phyloP scores from a whole-genome alignment of 2,888 invertebrate genomes.

The Endomychus coccineus region DNA sequence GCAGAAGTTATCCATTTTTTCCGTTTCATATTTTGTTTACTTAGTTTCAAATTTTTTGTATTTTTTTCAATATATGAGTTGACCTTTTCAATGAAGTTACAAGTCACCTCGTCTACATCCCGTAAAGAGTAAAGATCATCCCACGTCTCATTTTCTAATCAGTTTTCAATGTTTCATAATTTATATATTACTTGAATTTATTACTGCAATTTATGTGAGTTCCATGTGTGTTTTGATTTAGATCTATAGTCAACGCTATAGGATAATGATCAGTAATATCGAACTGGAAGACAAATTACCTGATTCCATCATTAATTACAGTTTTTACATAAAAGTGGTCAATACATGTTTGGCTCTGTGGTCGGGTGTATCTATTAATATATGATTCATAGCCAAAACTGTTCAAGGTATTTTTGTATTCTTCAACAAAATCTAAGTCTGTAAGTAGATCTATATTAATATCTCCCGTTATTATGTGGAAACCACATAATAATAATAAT shows the following conservation, averaged over 20 bases:
- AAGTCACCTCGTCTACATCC: constrained; percentile 1
- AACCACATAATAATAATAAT: too few species aligned
- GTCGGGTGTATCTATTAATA: not conserved
- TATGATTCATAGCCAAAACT: constrained; percentile 5
- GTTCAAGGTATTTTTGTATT: constrained; percentile 5
- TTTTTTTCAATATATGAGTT: not conserved
- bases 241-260: constrained; percentile 1
- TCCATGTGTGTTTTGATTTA: not conserved
- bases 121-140: not conserved
- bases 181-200: not conserved
- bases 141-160: constrained; percentile 1
- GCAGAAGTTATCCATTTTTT: constrained; percentile 4
- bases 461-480: constrained; percentile 6
- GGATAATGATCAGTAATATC: not conserved
- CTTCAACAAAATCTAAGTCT: not conserved
- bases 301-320: not conserved
- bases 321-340: constrained; percentile 3
- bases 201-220: not conserved
- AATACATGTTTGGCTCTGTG: constrained; percentile 2
- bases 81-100: not conserved
- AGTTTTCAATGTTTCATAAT: not conserved
- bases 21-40: not conserved
- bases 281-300: not conserved
- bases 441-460: constrained; percentile 3
- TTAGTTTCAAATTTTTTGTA: not conserved